A percentile compares a stretch with the other conserved stretches of the same genome.
phyloP scores from a whole-genome alignment of 2,113 vertebrate species.

The Centropus unirufus region DNA sequence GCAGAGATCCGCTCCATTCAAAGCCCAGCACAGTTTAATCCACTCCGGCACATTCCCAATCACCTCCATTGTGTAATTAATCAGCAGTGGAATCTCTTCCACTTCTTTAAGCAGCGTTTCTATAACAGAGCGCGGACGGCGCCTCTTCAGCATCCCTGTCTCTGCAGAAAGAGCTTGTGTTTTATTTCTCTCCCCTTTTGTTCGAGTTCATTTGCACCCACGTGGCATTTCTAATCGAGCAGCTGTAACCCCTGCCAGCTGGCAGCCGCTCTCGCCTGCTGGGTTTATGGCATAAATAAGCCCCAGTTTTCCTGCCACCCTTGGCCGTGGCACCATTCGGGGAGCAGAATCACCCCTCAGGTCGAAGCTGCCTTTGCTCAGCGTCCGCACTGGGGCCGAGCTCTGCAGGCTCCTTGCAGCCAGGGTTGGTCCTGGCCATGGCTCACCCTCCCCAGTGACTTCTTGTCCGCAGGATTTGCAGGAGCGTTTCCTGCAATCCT shows the following conservation, averaged over 20 bases:
- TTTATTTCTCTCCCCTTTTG: neutral
- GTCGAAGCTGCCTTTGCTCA: neutral
- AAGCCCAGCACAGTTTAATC: neutral
- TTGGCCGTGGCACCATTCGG: neutral
- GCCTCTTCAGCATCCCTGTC: neutral
- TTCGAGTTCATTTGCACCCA: slow-evolving; percentile 20
- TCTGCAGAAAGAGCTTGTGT: neutral
- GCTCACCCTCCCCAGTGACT: neutral
- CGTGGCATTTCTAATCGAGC: slow-evolving; percentile 14
- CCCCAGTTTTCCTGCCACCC: neutral
- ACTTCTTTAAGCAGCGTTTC: neutral
- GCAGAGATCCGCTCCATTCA: fast-evolving
- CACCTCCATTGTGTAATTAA: fast-evolving
- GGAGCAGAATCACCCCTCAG: neutral
- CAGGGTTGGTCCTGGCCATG: neutral
- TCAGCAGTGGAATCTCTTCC: neutral
- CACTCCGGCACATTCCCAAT: neutral
- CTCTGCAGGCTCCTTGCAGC: neutral
- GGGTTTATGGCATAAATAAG: neutral
- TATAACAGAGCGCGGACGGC: fast-evolving
- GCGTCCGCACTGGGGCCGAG: neutral
- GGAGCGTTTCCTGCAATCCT: neutral
- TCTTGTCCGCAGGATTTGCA: neutral
- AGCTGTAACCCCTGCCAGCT: neutral
- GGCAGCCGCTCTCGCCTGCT: neutral